Percentiles rank a stretch among this genome's conserved stretches.
Conservation (phyloP, 2,797 vertebrate genomes). For the Scarus forsteni region DNA sequence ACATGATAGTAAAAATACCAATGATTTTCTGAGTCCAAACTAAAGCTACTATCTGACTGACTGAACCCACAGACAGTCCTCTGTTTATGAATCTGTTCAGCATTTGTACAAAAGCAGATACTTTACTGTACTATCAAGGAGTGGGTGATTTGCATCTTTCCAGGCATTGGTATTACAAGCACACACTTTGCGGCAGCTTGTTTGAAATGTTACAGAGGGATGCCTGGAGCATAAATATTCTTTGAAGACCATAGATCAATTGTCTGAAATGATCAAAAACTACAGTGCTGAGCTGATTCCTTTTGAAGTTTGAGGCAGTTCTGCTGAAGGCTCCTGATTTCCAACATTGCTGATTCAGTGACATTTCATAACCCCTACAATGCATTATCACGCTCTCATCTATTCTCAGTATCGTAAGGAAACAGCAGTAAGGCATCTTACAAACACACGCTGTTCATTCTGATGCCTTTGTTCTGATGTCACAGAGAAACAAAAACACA, state of each 20-base stretch:
- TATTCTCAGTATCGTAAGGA: conserved; percentile 43
- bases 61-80: conserved; percentile 7
- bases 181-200: conserved; percentile 59
- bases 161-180: conserved; percentile 72
- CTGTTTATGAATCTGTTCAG: conserved; percentile 4
- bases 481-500: background rate
- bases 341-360: conserved; percentile 76
- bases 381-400: conserved; percentile 53
- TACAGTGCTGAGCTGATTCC: conserved; percentile 61
- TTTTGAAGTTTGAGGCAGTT: conserved; percentile 73
- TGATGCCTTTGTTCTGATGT: conserved; percentile 1
- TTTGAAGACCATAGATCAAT: conserved; percentile 80
- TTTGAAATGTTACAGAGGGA: conserved; percentile 68
- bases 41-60: conserved; percentile 4
- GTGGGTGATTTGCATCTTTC: conserved; percentile 44
- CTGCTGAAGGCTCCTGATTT: conserved; percentile 69
- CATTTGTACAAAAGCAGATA: conserved; percentile 32
- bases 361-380: conserved; percentile 63
- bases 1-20: too few species aligned
- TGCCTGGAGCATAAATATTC: conserved; percentile 76
- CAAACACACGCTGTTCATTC: conserved; percentile 13
- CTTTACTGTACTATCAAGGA: conserved; percentile 28
- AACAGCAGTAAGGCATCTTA: conserved; percentile 18
- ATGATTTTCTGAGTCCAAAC: background rate
- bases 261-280: conserved; percentile 81